phyloP scores from a whole-genome alignment of 2,113 vertebrate species.

The Mandrillus leucophaeus region DNA sequence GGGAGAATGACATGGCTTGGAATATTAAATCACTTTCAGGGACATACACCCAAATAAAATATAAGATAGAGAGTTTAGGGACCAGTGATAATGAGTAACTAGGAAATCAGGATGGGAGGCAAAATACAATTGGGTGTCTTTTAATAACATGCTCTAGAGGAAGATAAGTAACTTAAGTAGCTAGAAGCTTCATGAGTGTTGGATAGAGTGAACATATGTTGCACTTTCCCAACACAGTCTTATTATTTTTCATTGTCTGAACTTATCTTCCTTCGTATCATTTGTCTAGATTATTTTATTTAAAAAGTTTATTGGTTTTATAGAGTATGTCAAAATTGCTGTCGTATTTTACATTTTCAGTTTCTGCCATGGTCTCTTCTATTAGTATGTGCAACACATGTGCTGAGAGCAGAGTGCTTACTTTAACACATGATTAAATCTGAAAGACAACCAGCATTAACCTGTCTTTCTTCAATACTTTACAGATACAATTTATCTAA shows the following conservation, averaged over 20 bases:
- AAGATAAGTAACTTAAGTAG: not conserved
- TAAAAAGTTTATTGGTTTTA: not conserved
- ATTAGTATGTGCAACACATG: not conserved
- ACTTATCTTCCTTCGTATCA: not conserved
- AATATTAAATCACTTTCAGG: not conserved
- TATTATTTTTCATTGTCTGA: not conserved
- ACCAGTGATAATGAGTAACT: not conserved
- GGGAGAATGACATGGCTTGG: not conserved
- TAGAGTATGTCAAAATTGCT: not conserved
- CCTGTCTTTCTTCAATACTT: not conserved
- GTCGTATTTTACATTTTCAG: not conserved
- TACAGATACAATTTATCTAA: not conserved
- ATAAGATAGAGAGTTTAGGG: not conserved
- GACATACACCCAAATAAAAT: not conserved
- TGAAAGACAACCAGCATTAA: slow-evolving; percentile 23
- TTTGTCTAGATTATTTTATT: not conserved
- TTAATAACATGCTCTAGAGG: not conserved
- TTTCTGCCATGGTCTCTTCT: not conserved
- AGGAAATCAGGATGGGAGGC: not conserved
- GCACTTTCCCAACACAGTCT: not conserved
- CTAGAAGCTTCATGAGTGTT: not conserved
- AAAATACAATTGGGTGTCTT: not conserved
- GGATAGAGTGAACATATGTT: not conserved
- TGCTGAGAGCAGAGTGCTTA: not conserved
- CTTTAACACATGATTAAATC: slow-evolving; percentile 33